These are phyloP conservation scores for Oxystoma pomonae DNA, from an alignment of 2,888 invertebrate genomes.

Conservation along the genomic window DNA sequence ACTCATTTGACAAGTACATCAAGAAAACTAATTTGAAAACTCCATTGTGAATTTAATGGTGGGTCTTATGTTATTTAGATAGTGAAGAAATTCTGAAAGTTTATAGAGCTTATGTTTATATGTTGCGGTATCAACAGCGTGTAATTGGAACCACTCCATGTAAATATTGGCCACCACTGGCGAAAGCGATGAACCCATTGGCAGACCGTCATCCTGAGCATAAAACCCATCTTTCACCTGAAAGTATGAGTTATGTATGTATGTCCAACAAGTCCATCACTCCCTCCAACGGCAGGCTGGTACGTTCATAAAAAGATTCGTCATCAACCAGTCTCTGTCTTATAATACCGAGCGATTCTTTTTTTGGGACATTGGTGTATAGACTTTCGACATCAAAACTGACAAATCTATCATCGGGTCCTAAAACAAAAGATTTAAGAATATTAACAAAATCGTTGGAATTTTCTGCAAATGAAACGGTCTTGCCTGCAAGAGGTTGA, in stretches of 20 bases:
- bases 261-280: not conserved
- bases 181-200: not conserved
- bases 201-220: not conserved
- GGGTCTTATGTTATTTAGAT: not conserved
- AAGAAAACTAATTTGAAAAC: not conserved
- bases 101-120: not conserved
- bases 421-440: not conserved
- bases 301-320: not conserved
- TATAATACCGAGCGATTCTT: not conserved
- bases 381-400: too few relatives aligned
- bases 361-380: not conserved
- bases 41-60: not conserved
- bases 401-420: not conserved
- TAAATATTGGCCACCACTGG: not conserved
- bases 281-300: not conserved
- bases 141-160: not conserved
- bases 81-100: not conserved
- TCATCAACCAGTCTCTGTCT: not conserved
- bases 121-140: not conserved
- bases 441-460: not conserved
- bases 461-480: not conserved
- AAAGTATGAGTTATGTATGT: not conserved
- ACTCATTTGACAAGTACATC: not conserved
- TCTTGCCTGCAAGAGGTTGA: too few relatives aligned
- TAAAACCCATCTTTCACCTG: not conserved